phyloP scores from a whole-genome alignment of 37 sponge, comb jelly and placozoan species.

The Crambe crambe region DNA sequence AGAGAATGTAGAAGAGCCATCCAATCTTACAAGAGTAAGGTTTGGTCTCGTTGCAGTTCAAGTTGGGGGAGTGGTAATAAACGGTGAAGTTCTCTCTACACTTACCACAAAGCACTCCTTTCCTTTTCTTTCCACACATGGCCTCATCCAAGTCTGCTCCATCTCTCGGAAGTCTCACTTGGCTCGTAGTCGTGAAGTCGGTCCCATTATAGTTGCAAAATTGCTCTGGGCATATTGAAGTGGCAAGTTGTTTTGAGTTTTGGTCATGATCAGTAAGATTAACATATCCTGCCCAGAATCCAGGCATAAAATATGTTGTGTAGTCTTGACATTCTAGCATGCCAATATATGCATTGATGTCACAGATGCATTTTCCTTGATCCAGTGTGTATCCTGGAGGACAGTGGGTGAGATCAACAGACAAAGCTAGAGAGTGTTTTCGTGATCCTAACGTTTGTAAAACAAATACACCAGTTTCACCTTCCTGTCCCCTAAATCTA shows the following conservation, averaged over 20 bases:
- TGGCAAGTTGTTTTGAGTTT: background rate
- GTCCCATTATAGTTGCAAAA: slow-evolving; percentile 6
- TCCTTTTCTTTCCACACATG: slow-evolving; percentile 30
- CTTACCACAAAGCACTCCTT: slow-evolving; percentile 36
- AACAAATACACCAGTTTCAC: background rate
- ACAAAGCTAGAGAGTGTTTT: background rate
- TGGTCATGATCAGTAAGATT: background rate
- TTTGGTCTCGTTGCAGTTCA: background rate
- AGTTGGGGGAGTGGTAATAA: slow-evolving; percentile 45
- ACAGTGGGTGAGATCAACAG: slow-evolving; percentile 8
- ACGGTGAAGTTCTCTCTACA: slow-evolving; percentile 21
- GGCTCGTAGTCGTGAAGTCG: background rate
- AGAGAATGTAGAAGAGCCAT: slow-evolving; percentile 40
- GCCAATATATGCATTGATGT: background rate
- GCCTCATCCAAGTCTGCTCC: slow-evolving; percentile 9
- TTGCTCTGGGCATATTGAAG: slow-evolving; percentile 22
- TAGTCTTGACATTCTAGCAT: background rate
- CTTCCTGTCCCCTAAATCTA: background rate
- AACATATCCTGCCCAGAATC: slow-evolving; percentile 43
- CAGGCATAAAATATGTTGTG: background rate
- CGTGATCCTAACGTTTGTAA: slow-evolving; percentile 5
- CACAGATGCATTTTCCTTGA: background rate
- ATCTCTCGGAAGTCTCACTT: slow-evolving; percentile 17
- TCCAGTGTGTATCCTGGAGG: slow-evolving; percentile 44
- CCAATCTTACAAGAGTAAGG: background rate